Base-by-base conservation (phyloP, 2,797 vertebrate species). In the Pelochelys cantorii region DNA sequence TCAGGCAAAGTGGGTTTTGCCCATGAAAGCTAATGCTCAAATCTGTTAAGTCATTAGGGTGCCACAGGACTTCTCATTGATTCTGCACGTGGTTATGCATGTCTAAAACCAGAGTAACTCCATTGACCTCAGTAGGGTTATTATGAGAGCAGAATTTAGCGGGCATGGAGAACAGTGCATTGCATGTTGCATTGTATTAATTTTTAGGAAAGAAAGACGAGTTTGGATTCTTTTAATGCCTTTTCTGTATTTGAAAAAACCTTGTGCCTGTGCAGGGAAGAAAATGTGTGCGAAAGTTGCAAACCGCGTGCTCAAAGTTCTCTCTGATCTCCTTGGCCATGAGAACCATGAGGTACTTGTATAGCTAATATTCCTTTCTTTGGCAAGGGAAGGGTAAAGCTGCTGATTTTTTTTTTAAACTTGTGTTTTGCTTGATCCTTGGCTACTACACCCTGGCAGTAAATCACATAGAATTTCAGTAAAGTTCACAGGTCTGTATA, bases 311-410 rank as follows among this genome's bases (percentile, higher is more conserved):
- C 98, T 99, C 48, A 99, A 98, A 96, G 99, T 99, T 87, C 98
- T 99, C 48, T 99, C 99, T 2, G 98, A 99, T 96, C 99, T 99
- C 84, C 98, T 99, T 22, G 99, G 99, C 97, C 99, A 99, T 1
- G 99, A 99, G 92, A 99, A 99, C 96, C 98, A 98, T 1, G 98
- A 99, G 99, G 99, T 99, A 98, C 95, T 84, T 92, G 4, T 84
- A 57, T 14, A 37, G 53, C 3, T 53, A 80, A 84, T 14, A 7
- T 29, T 52, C 62, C 23, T 2, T 62, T 84, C 82, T 68, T 78
- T 52, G 23, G 81, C 88, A 94, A 71, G 29, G 60, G 82, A 91
- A 85, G 92, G 17, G 55, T 86, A 37, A 71, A 22, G n/a, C n/a
- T 71, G 65, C 18, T 34, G 65, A 71, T 56, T 78, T 11, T 77